These are phyloP conservation scores for Lepus americanus DNA, from an alignment of 2,113 vertebrate genomes.

Conservation along the genomic window DNA sequence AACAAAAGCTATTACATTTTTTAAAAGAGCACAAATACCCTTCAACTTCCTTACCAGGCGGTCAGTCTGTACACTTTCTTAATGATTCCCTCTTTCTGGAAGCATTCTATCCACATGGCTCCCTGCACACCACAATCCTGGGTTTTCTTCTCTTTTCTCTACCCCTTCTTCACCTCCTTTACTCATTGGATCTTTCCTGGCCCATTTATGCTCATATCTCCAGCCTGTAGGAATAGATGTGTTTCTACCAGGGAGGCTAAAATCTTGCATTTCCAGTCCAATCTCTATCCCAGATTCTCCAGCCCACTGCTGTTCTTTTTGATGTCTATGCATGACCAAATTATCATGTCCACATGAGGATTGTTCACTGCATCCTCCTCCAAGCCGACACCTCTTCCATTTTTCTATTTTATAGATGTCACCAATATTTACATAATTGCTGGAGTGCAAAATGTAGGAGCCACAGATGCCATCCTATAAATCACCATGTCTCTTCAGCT, in stretches of 20 bases:
- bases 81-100: not conserved
- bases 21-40: not conserved
- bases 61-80: not conserved
- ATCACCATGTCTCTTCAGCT: not conserved
- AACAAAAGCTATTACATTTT: too few species aligned
- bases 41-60: not conserved
- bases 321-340: too few species aligned
- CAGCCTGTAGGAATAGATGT: too few species aligned
- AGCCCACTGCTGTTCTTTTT: not conserved
- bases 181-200: not conserved
- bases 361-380: not conserved
- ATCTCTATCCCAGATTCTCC: not conserved
- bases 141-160: not conserved
- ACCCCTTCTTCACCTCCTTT: fast-evolving
- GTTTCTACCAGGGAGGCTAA: not conserved
- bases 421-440: too few species aligned
- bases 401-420: not conserved
- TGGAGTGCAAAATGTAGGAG: not conserved
- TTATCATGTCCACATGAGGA: not conserved
- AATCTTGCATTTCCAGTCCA: not conserved
- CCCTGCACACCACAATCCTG: not conserved
- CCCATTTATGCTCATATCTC: not conserved
- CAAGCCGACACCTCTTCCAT: not conserved
- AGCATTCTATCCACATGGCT: not conserved
- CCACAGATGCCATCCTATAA: not conserved